Evolutionary conservation across 2,797 vertebrate genomes (phyloP).

Genomic region (Euphonia xanthogaster): DNA sequence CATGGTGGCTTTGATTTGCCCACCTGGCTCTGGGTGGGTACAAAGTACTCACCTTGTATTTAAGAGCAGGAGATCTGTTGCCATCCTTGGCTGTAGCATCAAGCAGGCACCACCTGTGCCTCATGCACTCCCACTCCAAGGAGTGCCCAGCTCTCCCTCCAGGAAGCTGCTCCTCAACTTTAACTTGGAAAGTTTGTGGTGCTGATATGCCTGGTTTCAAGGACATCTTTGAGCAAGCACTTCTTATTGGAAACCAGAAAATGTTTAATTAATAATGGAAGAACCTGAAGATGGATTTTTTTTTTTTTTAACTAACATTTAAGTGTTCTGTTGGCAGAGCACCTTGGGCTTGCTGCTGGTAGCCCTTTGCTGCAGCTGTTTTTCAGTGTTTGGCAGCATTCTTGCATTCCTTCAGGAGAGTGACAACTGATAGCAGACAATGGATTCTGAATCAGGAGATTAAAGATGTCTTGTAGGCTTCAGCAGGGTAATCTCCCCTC

Average conservation of each 20-base stretch:
- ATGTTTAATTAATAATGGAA: neutral
- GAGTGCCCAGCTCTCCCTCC: neutral
- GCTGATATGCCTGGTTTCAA: neutral
- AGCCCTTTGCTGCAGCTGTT: neutral
- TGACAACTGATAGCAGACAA: neutral
- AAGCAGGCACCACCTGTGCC: rapidly evolving
- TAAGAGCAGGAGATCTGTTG: neutral
- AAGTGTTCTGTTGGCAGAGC: neutral
- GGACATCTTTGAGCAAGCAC: neutral
- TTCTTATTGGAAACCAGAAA: neutral
- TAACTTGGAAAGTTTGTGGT: neutral
- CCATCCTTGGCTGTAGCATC: neutral
- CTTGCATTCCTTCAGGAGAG: slow-evolving; percentile 18
- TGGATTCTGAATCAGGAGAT: slow-evolving; percentile 51
- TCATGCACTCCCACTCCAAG: neutral
- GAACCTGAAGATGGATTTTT: neutral
- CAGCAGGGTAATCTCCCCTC: slow-evolving; percentile 56
- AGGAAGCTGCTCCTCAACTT: neutral
- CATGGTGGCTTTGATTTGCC: neutral
- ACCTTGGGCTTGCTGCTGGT: neutral
- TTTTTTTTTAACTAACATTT: neutral
- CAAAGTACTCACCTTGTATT: neutral
- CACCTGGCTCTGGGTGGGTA: neutral
- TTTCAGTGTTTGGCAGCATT: neutral
- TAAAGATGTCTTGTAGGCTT: slow-evolving; percentile 56